Percentiles rank a stretch among this genome's conserved stretches.
Evolutionary conservation across 2,113 vertebrate genomes (phyloP).

Genomic region (Aptenodytes patagonicus): DNA sequence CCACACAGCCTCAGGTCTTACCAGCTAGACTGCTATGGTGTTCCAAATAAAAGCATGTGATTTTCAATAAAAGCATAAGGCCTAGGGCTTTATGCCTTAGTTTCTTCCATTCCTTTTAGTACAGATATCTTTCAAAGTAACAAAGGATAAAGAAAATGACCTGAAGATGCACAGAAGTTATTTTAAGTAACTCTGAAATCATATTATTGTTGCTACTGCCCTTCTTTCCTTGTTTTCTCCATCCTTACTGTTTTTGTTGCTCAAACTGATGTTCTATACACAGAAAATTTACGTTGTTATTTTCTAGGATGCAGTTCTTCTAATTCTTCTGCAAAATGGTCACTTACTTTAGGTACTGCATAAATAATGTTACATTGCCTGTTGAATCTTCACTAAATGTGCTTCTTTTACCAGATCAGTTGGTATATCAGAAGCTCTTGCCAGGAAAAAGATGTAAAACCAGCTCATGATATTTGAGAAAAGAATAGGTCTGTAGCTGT

Average conservation of each 20-base stretch:
- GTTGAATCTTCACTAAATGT: not conserved
- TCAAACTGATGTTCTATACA: not conserved
- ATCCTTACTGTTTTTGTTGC: not conserved
- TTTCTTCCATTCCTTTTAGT: not conserved
- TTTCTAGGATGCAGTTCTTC: not conserved
- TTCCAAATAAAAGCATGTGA: not conserved
- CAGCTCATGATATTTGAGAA: not conserved
- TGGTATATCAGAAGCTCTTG: slow-evolving; percentile 11
- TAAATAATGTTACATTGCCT: not conserved
- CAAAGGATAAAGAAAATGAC: not conserved
- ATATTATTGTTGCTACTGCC: not conserved
- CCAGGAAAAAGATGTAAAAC: slow-evolving; percentile 1
- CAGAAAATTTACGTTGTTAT: not conserved
- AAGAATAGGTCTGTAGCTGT: not conserved
- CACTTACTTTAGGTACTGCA: not conserved
- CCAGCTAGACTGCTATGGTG: not conserved
- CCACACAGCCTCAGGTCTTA: not conserved
- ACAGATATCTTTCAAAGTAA: not conserved
- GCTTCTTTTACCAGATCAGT: not conserved
- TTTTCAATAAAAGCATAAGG: not conserved
- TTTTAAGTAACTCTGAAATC: not conserved
- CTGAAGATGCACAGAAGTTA: not conserved
- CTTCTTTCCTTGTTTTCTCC: not conserved
- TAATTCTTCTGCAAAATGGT: not conserved
- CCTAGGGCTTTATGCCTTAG: not conserved